Evolutionary conservation across 2,113 vertebrate genomes (phyloP).

Genomic region (Syngnathus typhle): DNA sequence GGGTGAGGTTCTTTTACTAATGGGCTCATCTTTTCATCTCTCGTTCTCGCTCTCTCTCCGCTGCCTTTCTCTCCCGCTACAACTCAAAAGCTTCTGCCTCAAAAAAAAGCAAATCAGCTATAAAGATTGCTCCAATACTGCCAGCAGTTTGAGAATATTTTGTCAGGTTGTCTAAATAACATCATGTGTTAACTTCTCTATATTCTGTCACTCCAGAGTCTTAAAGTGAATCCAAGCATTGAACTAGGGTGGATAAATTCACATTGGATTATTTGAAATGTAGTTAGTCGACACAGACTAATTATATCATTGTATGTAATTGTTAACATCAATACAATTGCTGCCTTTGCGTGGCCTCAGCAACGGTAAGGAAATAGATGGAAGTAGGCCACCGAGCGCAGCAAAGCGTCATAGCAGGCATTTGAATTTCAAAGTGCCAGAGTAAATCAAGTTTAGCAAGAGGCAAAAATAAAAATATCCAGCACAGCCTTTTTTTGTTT

Average conservation of each 20-base stretch:
- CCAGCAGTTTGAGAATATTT: constrained; percentile 11
- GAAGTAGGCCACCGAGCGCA: constrained; percentile 52
- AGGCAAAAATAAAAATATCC: constrained; percentile 41
- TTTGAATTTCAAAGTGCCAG: constrained; percentile 46
- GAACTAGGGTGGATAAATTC: constrained; percentile 25
- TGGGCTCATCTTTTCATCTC: constrained; percentile 16
- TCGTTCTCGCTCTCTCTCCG: constrained; percentile 45
- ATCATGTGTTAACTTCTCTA: not conserved
- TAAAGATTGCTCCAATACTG: constrained; percentile 41
- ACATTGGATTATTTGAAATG: constrained; percentile 23
- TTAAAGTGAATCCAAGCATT: constrained; percentile 32
- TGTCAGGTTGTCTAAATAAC: not conserved
- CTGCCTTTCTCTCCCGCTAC: constrained; percentile 48
- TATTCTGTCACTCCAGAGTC: not conserved
- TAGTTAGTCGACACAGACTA: constrained; percentile 12
- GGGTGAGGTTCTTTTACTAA: constrained; percentile 61
- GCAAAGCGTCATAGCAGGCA: constrained; percentile 35
- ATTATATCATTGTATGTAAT: constrained; percentile 21
- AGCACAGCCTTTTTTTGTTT: constrained; percentile 25
- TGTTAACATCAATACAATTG: constrained; percentile 15
- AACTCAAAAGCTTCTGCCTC: constrained; percentile 51
- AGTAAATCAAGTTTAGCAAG: constrained; percentile 39
- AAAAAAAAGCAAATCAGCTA: constrained; percentile 45
- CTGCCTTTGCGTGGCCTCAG: constrained; percentile 21
- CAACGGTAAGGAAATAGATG: constrained; percentile 32